phyloP scores from a whole-genome alignment of 2,888 invertebrate species.

The Drosophila tripunctata region DNA sequence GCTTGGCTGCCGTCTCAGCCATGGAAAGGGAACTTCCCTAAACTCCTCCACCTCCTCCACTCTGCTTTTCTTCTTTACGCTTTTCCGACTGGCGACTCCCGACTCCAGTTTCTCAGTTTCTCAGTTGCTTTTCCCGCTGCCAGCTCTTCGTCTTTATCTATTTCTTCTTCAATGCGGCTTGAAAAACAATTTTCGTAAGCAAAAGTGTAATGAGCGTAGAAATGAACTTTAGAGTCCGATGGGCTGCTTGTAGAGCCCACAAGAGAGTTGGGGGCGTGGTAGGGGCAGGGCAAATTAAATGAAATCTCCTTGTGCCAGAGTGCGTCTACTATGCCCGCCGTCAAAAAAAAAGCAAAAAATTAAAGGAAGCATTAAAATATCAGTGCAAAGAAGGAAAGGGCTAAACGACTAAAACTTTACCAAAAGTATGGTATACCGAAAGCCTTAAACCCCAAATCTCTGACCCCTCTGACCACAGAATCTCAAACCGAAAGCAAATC shows the following conservation, averaged over 20 bases:
- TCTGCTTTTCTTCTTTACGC: neutral
- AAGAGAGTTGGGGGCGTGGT: conserved; percentile 7
- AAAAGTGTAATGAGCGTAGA: conserved; percentile 79
- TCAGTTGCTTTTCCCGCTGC: neutral
- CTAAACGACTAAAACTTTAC: conserved; percentile 73
- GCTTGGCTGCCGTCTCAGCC: conserved; percentile 53
- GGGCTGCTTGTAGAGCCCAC: conserved; percentile 26
- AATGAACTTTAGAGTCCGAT: conserved; percentile 72
- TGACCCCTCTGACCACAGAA: too few relatives aligned
- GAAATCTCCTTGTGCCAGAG: conserved; percentile 67
- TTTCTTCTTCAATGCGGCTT: conserved; percentile 74
- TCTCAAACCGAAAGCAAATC: conserved; percentile 35
- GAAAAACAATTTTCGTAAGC: conserved; percentile 79
- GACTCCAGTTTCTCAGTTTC: conserved; percentile 1
- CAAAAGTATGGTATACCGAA: conserved; percentile 59
- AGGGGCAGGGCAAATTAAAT: conserved; percentile 63
- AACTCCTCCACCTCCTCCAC: conserved; percentile 13
- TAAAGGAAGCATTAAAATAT: conserved; percentile 78
- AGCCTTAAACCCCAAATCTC: conserved; percentile 10
- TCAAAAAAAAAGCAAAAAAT: too few relatives aligned
- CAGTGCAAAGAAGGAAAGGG: conserved; percentile 72
- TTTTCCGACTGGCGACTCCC: conserved; percentile 30
- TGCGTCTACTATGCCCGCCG: conserved; percentile 38
- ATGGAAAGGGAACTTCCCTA: conserved; percentile 43
- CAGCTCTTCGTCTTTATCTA: conserved; percentile 60